Evolutionary conservation across 2,797 vertebrate species (phyloP).

Genomic region (Sternarchorhynchus goeldii): DNA sequence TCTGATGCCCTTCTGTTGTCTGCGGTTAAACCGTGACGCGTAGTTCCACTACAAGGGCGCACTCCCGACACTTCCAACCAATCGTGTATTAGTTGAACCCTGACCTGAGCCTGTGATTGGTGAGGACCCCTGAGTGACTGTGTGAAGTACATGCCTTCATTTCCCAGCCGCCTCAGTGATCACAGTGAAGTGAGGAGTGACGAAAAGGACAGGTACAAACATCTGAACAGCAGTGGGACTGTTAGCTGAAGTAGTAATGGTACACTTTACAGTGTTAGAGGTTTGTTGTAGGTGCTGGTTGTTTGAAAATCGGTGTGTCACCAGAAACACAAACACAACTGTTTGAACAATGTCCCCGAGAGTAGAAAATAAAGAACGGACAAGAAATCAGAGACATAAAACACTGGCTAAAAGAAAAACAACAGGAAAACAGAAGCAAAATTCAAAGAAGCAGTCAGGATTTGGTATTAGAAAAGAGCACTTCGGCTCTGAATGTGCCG

Average conservation of each 20-base stretch:
- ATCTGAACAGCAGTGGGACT: slow-evolving; percentile 56
- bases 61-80: slow-evolving; percentile 56
- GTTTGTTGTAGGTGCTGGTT: slow-evolving; percentile 60
- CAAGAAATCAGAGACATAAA: slow-evolving; percentile 30
- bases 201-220: slow-evolving; percentile 46
- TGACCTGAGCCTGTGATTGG: slow-evolving; percentile 60
- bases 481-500: slow-evolving; percentile 21
- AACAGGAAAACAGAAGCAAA: slow-evolving; percentile 35
- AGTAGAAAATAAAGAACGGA: slow-evolving; percentile 50
- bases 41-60: slow-evolving; percentile 37
- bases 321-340: slow-evolving; percentile 46
- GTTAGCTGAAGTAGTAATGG: slow-evolving; percentile 55
- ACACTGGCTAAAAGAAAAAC: background rate
- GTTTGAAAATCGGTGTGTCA: slow-evolving; percentile 49
- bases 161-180: slow-evolving; percentile 69
- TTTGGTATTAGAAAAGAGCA: slow-evolving; percentile 21
- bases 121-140: slow-evolving; percentile 68
- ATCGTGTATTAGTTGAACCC: slow-evolving; percentile 55
- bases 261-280: slow-evolving; percentile 38
- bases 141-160: slow-evolving; percentile 58
- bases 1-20: background rate
- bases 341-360: slow-evolving; percentile 58
- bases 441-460: slow-evolving; percentile 38
- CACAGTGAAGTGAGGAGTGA: slow-evolving; percentile 70
- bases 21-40: background rate